Evolutionary conservation across 30 jellyfish, hydroid and myxozoan genomes (phyloP).

Genomic region (Chironex yamaguchii): DNA sequence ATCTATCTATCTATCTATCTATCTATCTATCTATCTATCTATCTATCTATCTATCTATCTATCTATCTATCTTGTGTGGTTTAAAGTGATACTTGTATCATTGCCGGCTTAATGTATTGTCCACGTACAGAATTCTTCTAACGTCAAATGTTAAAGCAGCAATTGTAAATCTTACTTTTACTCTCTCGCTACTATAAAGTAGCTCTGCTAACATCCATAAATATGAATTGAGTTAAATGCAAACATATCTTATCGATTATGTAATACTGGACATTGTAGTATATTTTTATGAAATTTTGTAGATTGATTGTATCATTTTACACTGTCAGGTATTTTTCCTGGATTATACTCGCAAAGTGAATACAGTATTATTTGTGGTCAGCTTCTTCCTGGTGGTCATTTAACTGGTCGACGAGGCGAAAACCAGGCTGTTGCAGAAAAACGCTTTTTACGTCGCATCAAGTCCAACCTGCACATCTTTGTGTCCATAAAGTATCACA

Average conservation of each 20-base stretch:
- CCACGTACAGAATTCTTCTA: too few relatives aligned
- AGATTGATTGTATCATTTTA: too few relatives aligned
- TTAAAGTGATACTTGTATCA: too few relatives aligned
- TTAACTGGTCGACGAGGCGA: constrained; percentile 62
- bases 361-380: constrained; percentile 40
- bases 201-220: too few relatives aligned
- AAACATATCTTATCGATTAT: too few relatives aligned
- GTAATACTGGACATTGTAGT: too few relatives aligned
- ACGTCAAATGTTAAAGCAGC: too few relatives aligned
- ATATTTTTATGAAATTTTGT: not conserved
- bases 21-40: too few relatives aligned
- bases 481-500: constrained; percentile 34
- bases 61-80: too few relatives aligned
- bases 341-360: constrained; percentile 73
- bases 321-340: constrained; percentile 71
- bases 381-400: constrained; percentile 80
- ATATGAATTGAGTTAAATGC: not conserved
- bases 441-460: constrained; percentile 67
- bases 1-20: too few relatives aligned
- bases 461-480: constrained; percentile 68
- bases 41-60: too few relatives aligned
- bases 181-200: not conserved
- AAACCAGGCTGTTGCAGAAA: constrained; percentile 64
- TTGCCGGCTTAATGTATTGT: too few relatives aligned
- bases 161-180: not conserved